Evolutionary conservation across 2,888 invertebrate species (phyloP), one percentile per base, ranked within the genome.

Genomic region (Lomographa bimaculata): DNA sequence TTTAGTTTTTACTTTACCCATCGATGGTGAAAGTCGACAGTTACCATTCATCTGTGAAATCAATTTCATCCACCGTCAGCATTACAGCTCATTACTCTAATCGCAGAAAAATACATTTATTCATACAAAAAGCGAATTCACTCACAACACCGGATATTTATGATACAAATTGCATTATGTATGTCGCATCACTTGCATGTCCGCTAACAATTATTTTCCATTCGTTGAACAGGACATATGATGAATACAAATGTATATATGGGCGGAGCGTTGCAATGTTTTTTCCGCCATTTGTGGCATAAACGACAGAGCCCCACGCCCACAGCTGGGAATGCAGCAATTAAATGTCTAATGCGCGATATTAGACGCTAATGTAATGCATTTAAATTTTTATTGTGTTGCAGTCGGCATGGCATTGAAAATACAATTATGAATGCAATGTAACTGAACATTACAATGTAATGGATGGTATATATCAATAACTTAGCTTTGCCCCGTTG

Each of bases 261-360:
- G 60, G 75, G 79, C 65, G 78, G 71, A 56, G 59, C 62, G 34
- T 50, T 12, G 50, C 42, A 46, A 45, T 46, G 54, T 57, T 74
- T 79, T 79, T 79, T 74, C 70, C 57, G 54, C 68, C 57, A 63
- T 68, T 68, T 70, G 59, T 66, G 51, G 62, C 68, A 74, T 71
- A 75, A 74, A 72, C 69, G 73, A 67, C 64, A 51, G 54, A 54
- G 42, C 45, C 56, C 44, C 61, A 64, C 79, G 66, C 75, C 76
- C 66, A 64, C 60, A 59, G 50, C 51, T 55, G 60, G 52, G 57
- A 68, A 62, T 45, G 58, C 54, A 60, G 49, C 67, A 63, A 75
- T 72, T 73, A 69, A 63, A 60, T 52, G 53, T 50, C 50, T 60
- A 61, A 61, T 63, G 55, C 41, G 54, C 45, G 25, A 47, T 60